Base-by-base conservation (phyloP, 2,797 vertebrate genomes). In the Echeneis naucrates region DNA sequence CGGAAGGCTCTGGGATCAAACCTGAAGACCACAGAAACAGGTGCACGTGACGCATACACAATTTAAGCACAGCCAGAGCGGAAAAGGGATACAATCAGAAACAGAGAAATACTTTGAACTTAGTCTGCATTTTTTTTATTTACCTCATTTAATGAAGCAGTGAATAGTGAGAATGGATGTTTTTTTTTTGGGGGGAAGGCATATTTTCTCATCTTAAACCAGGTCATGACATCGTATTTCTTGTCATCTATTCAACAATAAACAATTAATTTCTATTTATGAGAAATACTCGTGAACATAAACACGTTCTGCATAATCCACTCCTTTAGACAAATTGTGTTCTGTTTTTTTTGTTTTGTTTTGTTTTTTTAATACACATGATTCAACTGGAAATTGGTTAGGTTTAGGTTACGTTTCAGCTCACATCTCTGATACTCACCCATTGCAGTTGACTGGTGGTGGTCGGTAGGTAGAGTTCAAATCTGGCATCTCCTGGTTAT, bases 1-100 rank as follows among this genome's bases (percentile, higher is more conserved):
- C 94, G 92, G 72, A 94, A 94, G 57, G 93, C 89, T 62, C 92
- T 89, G 5, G 93, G 92, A 71, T 94, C 92, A 84, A 94, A 94
- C 23, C 94, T 95, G 65, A 21, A 53, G n/a, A 53, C n/a, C 59
- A 50, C 5, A 55, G 11, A 67, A 26, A 68, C 14, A 51, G 2
- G 75, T 24, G 10, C 11, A 65, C 21, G 51, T 5, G 66, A n/a
- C 33, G 65, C 30, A 61, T 27, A 68, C 45, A 72, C 17, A 59
- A n/a, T n/a, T 37, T 40, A 2, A 69, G 51, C 51, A 72, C 17
- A 68, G 12, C 30, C 68, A 5, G 5, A 42, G 50, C 19, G 17
- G 4, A 62, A 23, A 59, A 35, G 54, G 27, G 13, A n/a, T 10
- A 0, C 44, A 30, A 40, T 42, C 11, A 58, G 14, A 59, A n/a